Evolutionary conservation across 1,140 invertebrate species (phyloP).

Genomic region (Lordiphosa mommai): DNA sequence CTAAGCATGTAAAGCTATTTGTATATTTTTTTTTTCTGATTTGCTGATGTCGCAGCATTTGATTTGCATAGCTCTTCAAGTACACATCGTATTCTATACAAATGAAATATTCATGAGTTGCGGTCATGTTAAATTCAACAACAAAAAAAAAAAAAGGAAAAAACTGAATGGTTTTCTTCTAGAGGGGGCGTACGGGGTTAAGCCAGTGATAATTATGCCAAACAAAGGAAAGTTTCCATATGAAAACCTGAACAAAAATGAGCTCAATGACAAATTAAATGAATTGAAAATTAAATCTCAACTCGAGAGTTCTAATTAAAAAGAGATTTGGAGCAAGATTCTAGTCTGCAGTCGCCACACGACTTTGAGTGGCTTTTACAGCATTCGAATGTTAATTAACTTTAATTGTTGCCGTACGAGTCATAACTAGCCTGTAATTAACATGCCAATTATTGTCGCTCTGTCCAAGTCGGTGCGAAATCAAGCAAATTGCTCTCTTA

Average conservation of each 20-base stretch:
- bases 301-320: not conserved
- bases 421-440: constrained; percentile 69
- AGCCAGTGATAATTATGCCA: not conserved
- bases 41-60: constrained; percentile 45
- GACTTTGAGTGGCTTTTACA: constrained; percentile 19
- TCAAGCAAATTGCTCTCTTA: constrained; percentile 39
- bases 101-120: constrained; percentile 69
- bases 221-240: constrained; percentile 8
- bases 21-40: constrained; percentile 28
- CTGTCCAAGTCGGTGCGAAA: constrained; percentile 29
- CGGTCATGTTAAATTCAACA: constrained; percentile 65
- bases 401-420: constrained; percentile 69
- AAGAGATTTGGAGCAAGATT: constrained; percentile 31
- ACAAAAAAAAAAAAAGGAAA: constrained; percentile 7
- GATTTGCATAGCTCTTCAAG: constrained; percentile 61
- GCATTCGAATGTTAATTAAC: constrained; percentile 64
- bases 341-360: not conserved
- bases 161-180: not conserved
- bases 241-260: not conserved
- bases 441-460: constrained; percentile 60
- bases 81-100: too few relatives aligned
- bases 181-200: not conserved
- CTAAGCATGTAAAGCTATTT: constrained; percentile 34
- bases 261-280: constrained; percentile 6
- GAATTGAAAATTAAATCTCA: constrained; percentile 1